Percentiles rank a stretch among this genome's conserved stretches.
Conservation (phyloP, 2,888 invertebrate genomes). For the Hypselothyrea guttata region DNA sequence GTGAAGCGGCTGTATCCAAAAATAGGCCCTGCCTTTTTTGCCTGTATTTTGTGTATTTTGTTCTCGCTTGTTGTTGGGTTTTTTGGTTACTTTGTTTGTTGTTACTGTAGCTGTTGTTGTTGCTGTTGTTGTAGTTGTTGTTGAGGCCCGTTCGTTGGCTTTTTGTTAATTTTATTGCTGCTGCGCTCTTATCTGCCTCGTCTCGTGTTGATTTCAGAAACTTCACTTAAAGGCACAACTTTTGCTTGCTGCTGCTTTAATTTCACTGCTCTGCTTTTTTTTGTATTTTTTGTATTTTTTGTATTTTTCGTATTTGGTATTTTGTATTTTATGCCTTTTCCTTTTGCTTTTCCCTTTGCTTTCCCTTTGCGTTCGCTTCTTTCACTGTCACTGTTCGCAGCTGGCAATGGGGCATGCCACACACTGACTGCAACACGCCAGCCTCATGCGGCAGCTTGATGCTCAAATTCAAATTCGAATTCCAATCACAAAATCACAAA, state of each 20-base stretch:
- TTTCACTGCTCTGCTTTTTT: conserved; percentile 77
- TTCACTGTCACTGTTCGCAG: conserved; percentile 51
- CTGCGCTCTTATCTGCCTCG: conserved; percentile 15
- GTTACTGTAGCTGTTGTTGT: conserved; percentile 11
- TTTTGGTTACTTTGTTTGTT: conserved; percentile 11
- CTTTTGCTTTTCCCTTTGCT: conserved; percentile 18
- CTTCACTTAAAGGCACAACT: conserved; percentile 62
- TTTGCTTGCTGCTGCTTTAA: conserved; percentile 61
- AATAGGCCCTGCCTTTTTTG: conserved; percentile 68
- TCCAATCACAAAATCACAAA: conserved; percentile 64
- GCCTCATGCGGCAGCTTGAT: conserved; percentile 23
- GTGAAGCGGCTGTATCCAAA: conserved; percentile 61
- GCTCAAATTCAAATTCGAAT: conserved; percentile 65
- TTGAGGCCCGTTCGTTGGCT: conserved; percentile 54
- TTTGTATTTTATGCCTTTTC: conserved; percentile 3
- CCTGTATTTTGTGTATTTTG: conserved; percentile 31
- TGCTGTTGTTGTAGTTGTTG: conserved; percentile 28
- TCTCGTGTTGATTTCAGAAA: conserved; percentile 59
- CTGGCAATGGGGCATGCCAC: conserved; percentile 52
- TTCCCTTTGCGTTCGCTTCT: conserved; percentile 23
- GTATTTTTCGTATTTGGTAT: conserved; percentile 23
- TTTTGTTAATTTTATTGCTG: conserved; percentile 46
- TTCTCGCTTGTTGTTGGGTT: conserved; percentile 13
- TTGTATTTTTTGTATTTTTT: neutral
- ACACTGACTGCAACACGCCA: conserved; percentile 13